Percentiles rank a stretch among this genome's conserved stretches.
These are phyloP conservation scores for Arenicola marina DNA, from an alignment of 2,888 invertebrate genomes.

Conservation along the genomic window DNA sequence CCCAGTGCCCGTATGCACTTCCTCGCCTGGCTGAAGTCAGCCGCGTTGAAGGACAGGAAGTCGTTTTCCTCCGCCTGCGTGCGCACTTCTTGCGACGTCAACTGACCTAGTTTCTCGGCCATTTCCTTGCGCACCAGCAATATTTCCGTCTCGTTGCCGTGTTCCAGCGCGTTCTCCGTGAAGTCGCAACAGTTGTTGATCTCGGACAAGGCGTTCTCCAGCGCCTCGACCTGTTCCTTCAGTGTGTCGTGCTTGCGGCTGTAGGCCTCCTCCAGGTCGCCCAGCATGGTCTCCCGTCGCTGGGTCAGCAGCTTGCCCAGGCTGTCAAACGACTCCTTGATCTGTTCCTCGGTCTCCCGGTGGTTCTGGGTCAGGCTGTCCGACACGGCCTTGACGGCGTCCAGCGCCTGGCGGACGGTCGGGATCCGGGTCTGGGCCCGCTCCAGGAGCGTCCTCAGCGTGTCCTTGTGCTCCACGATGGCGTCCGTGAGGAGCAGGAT, in stretches of 20 bases:
- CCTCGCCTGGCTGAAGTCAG: conserved; percentile 46
- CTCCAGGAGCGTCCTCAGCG: conserved; percentile 49
- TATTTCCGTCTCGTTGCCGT: conserved; percentile 63
- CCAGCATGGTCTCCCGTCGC: conserved; percentile 51
- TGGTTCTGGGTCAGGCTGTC: conserved; percentile 38
- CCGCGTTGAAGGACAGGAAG: conserved; percentile 54
- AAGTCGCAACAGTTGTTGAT: conserved; percentile 62
- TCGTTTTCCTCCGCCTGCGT: conserved; percentile 58
- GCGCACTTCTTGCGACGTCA: conserved; percentile 43
- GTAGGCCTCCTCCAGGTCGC: conserved; percentile 53
- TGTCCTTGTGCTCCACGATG: conserved; percentile 59
- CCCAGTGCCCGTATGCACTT: conserved; percentile 54
- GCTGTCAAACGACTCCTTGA: conserved; percentile 55
- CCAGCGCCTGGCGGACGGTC: conserved; percentile 51
- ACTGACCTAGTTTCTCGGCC: conserved; percentile 60
- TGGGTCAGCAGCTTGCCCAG: conserved; percentile 51
- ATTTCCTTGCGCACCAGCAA: conserved; percentile 64
- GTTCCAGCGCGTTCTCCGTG: conserved; percentile 63
- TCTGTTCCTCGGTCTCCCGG: conserved; percentile 46
- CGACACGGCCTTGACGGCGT: conserved; percentile 46
- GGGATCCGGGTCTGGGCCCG: conserved; percentile 56
- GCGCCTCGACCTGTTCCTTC: conserved; percentile 54
- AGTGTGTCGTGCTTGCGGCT: conserved; percentile 55
- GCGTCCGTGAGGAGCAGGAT: conserved; percentile 62
- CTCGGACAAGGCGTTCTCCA: conserved; percentile 58